Conservation (phyloP, 2,113 vertebrate genomes). For the Charadrius vociferus region DNA sequence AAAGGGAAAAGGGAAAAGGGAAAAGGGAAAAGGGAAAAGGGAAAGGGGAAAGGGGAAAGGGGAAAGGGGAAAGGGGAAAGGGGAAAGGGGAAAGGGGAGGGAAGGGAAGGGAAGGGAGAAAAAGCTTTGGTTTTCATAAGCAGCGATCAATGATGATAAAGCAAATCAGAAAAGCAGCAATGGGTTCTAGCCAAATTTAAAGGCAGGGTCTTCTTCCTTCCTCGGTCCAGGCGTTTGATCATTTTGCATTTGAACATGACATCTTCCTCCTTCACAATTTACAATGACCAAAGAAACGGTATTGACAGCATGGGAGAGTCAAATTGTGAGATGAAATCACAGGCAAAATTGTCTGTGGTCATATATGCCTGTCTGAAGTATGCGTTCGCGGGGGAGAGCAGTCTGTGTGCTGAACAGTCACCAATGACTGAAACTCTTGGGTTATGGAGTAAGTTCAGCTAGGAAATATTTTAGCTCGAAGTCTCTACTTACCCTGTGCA, state of each 20-base stretch:
- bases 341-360: not conserved
- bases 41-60: too few relatives aligned
- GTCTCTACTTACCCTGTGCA: not conserved
- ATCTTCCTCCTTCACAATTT: not conserved
- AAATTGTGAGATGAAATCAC: not conserved
- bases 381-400: not conserved
- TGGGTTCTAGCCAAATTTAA: not conserved
- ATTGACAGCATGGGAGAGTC: not conserved
- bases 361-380: not conserved
- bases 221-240: not conserved
- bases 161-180: not conserved
- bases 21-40: rapidly evolving
- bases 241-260: not conserved
- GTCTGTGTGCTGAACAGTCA: not conserved
- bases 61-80: too few relatives aligned
- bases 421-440: not conserved
- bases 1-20: too few relatives aligned
- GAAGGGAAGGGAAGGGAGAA: not conserved
- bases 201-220: not conserved
- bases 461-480: not conserved
- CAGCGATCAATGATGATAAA: not conserved
- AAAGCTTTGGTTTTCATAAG: not conserved
- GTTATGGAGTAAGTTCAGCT: not conserved
- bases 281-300: not conserved
- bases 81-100: rapidly evolving